Conservation (phyloP, 2,888 invertebrate species). For the Rotaria socialis region DNA sequence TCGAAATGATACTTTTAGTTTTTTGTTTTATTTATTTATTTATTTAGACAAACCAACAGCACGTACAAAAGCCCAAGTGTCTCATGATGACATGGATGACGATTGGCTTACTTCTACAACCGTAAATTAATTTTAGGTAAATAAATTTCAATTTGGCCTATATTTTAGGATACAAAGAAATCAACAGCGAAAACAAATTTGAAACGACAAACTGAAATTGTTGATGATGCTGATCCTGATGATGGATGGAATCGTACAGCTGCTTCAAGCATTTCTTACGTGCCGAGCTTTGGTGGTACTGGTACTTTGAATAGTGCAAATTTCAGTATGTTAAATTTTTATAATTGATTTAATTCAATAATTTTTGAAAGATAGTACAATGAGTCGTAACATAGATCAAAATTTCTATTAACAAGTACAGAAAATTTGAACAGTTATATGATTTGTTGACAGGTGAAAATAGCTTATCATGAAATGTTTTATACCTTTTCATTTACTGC, state of each 20-base stretch:
- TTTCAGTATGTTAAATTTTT: too few species aligned
- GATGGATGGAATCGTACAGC: background rate
- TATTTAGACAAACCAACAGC: background rate
- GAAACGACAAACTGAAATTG: background rate
- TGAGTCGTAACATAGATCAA: too few species aligned
- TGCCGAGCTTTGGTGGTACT: background rate
- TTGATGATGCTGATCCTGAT: background rate
- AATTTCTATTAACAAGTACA: too few species aligned
- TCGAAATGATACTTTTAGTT: background rate
- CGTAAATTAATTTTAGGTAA: background rate
- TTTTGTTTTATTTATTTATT: background rate
- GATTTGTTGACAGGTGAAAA: too few species aligned
- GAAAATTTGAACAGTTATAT: too few species aligned
- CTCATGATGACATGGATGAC: background rate
- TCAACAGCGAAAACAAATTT: background rate
- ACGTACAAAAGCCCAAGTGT: background rate
- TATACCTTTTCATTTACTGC: too few species aligned
- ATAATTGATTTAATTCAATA: too few species aligned
- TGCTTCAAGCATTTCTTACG: background rate
- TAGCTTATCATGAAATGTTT: too few species aligned
- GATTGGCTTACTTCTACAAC: background rate
- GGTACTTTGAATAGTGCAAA: too few species aligned
- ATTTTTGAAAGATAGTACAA: too few species aligned
- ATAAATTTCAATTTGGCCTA: background rate
- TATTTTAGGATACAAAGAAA: slow-evolving; percentile 3